Conservation (phyloP, 1,140 invertebrate genomes). For the Zelostemma sp. region DNA sequence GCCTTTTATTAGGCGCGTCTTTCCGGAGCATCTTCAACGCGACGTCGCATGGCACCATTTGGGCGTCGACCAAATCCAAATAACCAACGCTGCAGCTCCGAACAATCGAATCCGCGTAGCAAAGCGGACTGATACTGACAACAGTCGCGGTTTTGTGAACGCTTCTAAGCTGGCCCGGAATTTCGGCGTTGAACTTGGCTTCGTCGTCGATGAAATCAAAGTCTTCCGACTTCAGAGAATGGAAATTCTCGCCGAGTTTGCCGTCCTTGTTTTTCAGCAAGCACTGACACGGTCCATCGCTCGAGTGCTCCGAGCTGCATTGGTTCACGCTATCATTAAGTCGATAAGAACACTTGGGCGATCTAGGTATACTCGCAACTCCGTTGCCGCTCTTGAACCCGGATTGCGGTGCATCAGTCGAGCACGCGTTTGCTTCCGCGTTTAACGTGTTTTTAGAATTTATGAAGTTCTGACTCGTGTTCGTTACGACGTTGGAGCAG, state of each 20-base stretch:
- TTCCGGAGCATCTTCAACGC: conserved; percentile 77
- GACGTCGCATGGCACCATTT: conserved; percentile 80
- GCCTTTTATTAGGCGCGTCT: conserved; percentile 79
- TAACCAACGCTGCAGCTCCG: conserved; percentile 88
- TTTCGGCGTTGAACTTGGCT: conserved; percentile 50
- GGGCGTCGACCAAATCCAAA: conserved; percentile 82
- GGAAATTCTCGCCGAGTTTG: conserved; percentile 42
- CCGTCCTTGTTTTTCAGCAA: conserved; percentile 51
- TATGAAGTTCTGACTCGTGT: conserved; percentile 34
- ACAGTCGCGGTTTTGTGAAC: conserved; percentile 76
- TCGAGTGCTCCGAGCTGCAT: conserved; percentile 39
- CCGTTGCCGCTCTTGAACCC: conserved; percentile 27
- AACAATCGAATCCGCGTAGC: conserved; percentile 79
- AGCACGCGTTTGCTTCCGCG: conserved; percentile 15
- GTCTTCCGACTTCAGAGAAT: conserved; percentile 68
- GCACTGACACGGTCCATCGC: conserved; percentile 39
- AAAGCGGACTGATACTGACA: conserved; percentile 76
- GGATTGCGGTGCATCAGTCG: conserved; percentile 29
- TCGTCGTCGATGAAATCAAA: conserved; percentile 79
- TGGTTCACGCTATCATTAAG: conserved; percentile 55
- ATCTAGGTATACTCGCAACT: conserved; percentile 33
- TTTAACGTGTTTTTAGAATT: conserved; percentile 48
- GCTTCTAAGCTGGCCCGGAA: conserved; percentile 29
- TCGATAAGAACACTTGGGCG: conserved; percentile 58
- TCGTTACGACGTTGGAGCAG: conserved; percentile 18